Conservation (phyloP, 2,797 vertebrate species). For the Bufotes viridis region DNA sequence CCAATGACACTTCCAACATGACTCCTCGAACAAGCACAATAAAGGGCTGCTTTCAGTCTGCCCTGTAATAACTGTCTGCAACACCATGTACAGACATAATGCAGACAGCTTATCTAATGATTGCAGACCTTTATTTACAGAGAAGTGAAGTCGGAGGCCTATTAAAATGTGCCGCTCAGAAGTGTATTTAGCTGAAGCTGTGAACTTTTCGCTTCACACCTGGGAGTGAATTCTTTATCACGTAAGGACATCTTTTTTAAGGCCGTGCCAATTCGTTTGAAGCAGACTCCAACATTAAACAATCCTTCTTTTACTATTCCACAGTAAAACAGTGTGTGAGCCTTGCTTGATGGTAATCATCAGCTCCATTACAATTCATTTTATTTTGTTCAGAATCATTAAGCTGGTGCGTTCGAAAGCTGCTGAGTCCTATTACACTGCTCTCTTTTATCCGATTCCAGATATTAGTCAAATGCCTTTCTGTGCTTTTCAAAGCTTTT, state of each 20-base stretch:
- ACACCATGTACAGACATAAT: constrained; percentile 58
- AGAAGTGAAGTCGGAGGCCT: constrained; percentile 59
- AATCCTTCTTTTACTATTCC: constrained; percentile 83
- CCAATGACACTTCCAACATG: constrained; percentile 30
- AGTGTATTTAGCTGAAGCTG: constrained; percentile 72
- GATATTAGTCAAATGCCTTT: constrained; percentile 82
- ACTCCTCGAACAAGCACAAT: constrained; percentile 47
- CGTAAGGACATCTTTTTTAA: constrained; percentile 82
- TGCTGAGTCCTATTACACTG: constrained; percentile 87
- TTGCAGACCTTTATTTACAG: constrained; percentile 60
- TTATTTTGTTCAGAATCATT: constrained; percentile 87
- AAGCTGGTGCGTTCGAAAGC: constrained; percentile 85
- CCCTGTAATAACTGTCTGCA: constrained; percentile 58
- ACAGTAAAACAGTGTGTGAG: constrained; percentile 86
- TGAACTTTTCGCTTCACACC: constrained; percentile 79
- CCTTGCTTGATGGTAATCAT: constrained; percentile 84
- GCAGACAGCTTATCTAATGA: constrained; percentile 63
- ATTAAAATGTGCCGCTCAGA: constrained; percentile 67
- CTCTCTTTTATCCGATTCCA: constrained; percentile 90
- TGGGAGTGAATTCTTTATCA: constrained; percentile 79
- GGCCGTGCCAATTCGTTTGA: constrained; percentile 80
- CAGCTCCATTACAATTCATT: constrained; percentile 86
- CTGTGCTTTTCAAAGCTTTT: constrained; percentile 78
- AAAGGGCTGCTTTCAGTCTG: constrained; percentile 31
- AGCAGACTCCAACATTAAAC: constrained; percentile 76